Evolutionary conservation across 1,140 invertebrate species (phyloP).

Genomic region (Drosophila mauritiana): DNA sequence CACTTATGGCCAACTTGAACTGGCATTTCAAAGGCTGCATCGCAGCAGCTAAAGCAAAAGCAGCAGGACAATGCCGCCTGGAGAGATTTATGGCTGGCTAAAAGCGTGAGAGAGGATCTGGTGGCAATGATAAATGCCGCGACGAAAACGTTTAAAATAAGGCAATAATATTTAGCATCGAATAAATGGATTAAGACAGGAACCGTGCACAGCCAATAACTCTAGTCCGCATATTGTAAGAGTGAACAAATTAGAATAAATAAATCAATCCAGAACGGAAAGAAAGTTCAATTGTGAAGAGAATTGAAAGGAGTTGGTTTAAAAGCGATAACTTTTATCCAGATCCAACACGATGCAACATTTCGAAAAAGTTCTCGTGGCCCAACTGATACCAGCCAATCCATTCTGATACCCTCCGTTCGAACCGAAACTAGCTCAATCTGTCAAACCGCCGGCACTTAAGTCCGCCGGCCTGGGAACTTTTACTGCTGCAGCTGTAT

Average conservation of each 20-base stretch:
- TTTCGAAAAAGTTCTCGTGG: background rate
- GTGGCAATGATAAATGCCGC: conserved; percentile 55
- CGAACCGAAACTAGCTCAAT: conserved; percentile 39
- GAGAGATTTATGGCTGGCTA: conserved; percentile 70
- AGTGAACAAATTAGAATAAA: background rate
- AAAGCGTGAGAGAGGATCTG: conserved; percentile 45
- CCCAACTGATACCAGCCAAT: background rate
- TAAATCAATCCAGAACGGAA: background rate
- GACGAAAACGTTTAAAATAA: conserved; percentile 65
- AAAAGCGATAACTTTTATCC: background rate
- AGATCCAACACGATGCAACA: background rate
- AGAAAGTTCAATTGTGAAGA: background rate
- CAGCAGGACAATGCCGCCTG: conserved; percentile 73
- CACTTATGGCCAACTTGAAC: conserved; percentile 79
- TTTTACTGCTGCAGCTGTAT: conserved; percentile 40
- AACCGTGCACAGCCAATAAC: background rate
- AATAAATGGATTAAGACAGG: conserved; percentile 54
- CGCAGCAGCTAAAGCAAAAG: conserved; percentile 27
- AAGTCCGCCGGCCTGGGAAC: conserved; percentile 24
- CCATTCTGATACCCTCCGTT: conserved; percentile 11
- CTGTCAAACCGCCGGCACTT: conserved; percentile 45
- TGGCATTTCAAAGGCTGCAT: conserved; percentile 78
- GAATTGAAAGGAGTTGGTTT: background rate
- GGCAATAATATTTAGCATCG: conserved; percentile 66
- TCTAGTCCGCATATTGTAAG: background rate